These are phyloP conservation scores for Trematocara nigrifrons DNA, from an alignment of 2,113 vertebrate genomes.

Conservation along the genomic window DNA sequence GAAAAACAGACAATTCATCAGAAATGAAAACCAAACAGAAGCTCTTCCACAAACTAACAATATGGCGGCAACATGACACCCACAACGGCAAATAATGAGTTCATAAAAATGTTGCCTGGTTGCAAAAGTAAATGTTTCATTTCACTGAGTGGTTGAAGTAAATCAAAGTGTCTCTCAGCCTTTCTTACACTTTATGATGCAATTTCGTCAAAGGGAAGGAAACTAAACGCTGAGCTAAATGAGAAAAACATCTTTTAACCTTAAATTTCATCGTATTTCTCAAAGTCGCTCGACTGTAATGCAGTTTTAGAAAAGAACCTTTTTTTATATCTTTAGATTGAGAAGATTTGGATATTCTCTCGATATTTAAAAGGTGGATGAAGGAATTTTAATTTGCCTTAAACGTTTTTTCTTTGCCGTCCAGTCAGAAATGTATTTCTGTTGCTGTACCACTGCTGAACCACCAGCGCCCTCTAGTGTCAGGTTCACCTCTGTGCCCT, in stretches of 20 bases:
- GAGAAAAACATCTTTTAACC: not conserved
- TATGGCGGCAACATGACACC: too few species aligned
- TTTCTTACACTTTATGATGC: not conserved
- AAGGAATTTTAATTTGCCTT: not conserved
- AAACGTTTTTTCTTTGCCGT: not conserved
- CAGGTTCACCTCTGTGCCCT: not conserved
- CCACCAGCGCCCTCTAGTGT: conserved; percentile 62
- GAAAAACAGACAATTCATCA: not conserved
- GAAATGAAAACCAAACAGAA: not conserved
- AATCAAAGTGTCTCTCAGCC: not conserved
- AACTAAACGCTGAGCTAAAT: not conserved
- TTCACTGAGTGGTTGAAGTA: not conserved
- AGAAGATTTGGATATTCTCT: not conserved
- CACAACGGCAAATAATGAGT: not conserved
- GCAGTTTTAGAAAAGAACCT: not conserved
- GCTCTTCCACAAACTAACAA: not conserved
- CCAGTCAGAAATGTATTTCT: not conserved
- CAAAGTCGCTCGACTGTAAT: not conserved
- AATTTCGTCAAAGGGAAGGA: accelerated
- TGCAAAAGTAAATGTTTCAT: not conserved
- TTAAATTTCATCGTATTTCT: accelerated
- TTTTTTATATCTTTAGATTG: not conserved
- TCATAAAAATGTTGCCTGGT: not conserved
- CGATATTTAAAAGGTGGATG: not conserved
- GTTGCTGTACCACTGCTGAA: not conserved